These are phyloP conservation scores for Lepidostoma basale DNA, from an alignment of 1,140 invertebrate genomes.

Conservation along the genomic window DNA sequence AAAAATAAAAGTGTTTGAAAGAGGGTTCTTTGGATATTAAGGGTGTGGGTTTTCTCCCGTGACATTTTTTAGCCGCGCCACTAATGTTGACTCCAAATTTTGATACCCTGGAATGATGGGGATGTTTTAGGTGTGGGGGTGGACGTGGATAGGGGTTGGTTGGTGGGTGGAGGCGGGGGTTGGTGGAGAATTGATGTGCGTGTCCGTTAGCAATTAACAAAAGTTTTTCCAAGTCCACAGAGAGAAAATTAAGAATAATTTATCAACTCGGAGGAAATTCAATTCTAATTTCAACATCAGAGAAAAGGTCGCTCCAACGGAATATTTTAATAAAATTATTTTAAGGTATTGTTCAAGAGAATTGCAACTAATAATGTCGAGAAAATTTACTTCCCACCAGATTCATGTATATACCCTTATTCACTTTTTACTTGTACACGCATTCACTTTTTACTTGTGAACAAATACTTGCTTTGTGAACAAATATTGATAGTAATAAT, in stretches of 20 bases:
- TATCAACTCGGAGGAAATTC: slow-evolving; percentile 28
- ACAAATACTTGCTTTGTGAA: too few species aligned
- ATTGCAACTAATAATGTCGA: slow-evolving; percentile 8
- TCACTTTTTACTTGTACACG: too few species aligned
- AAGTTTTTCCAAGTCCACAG: slow-evolving; percentile 25
- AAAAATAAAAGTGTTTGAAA: too few species aligned
- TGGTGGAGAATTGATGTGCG: slow-evolving; percentile 7
- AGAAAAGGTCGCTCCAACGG: not conserved
- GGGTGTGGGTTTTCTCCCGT: too few species aligned
- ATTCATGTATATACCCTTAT: too few species aligned
- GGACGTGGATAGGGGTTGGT: not conserved
- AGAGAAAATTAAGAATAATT: slow-evolving; percentile 35
- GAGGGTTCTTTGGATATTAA: too few species aligned
- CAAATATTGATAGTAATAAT: too few species aligned
- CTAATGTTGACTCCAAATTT: slow-evolving; percentile 18
- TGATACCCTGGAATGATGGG: not conserved
- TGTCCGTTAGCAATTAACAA: slow-evolving; percentile 28
- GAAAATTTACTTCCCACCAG: too few species aligned
- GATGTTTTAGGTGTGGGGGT: not conserved
- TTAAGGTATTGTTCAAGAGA: slow-evolving; percentile 5
- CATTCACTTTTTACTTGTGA: too few species aligned
- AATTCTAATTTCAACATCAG: slow-evolving; percentile 28
- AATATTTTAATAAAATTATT: slow-evolving; percentile 24
- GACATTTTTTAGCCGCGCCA: too few species aligned
- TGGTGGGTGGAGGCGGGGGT: not conserved